Conservation (phyloP, 2,888 invertebrate genomes). For the Melolontha melolontha region DNA sequence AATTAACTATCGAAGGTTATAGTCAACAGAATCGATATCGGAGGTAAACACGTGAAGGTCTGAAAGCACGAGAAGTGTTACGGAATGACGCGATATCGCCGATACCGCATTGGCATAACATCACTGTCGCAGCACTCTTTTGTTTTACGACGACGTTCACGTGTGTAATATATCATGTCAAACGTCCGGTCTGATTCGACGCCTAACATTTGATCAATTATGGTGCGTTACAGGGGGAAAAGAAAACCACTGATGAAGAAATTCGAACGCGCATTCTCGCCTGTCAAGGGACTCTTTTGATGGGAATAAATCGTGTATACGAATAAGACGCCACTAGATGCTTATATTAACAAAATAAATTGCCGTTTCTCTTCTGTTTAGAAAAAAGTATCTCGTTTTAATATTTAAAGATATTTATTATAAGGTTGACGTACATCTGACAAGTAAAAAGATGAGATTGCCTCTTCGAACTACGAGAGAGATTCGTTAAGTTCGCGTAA, state of each 20-base stretch:
- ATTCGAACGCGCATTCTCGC: constrained; percentile 6
- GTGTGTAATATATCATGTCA: constrained; percentile 25
- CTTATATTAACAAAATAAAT: too few relatives aligned
- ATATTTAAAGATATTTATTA: too few relatives aligned
- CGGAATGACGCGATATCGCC: constrained; percentile 13
- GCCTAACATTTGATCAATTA: constrained; percentile 23
- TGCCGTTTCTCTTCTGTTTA: too few relatives aligned
- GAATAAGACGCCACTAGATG: too few relatives aligned
- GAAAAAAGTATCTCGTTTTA: too few relatives aligned
- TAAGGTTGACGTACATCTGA: too few relatives aligned
- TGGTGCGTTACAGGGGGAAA: constrained; percentile 2
- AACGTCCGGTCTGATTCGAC: constrained; percentile 11
- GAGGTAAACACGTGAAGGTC: background rate
- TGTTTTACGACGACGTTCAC: constrained; percentile 2
- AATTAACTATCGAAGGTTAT: constrained; percentile 35
- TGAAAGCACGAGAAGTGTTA: constrained; percentile 6
- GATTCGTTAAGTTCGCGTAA: too few relatives aligned
- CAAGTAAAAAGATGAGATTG: too few relatives aligned
- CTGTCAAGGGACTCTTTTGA: constrained; percentile 12
- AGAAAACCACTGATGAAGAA: constrained; percentile 21
- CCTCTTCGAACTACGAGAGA: too few relatives aligned
- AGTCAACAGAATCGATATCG: constrained; percentile 26
- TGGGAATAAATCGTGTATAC: too few relatives aligned
- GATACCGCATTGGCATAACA: background rate
- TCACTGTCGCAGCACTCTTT: constrained; percentile 3